Conservation (phyloP, 2,113 vertebrate species). For the Accipiter cooperii region DNA sequence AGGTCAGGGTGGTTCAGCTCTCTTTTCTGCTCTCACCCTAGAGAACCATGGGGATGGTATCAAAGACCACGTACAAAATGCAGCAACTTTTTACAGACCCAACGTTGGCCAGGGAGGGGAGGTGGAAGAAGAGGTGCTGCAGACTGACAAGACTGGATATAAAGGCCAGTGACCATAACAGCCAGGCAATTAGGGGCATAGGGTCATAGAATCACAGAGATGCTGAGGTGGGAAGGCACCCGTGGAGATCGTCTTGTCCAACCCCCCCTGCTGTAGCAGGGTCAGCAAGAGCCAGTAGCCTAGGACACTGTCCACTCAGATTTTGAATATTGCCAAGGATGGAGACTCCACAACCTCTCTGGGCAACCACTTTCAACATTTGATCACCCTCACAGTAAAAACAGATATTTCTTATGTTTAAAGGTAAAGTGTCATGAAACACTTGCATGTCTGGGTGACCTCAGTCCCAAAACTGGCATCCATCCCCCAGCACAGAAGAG, state of each 20-base stretch:
- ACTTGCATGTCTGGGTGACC: background rate
- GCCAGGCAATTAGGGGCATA: background rate
- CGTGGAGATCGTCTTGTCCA: background rate
- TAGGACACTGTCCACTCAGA: background rate
- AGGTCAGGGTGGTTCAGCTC: background rate
- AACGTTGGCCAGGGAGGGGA: background rate
- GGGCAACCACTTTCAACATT: background rate
- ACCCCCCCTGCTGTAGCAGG: background rate
- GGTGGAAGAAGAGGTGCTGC: background rate
- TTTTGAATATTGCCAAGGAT: background rate
- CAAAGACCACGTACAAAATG: background rate
- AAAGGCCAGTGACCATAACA: background rate
- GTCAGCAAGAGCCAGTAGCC: background rate
- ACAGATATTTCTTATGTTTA: background rate
- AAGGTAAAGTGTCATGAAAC: background rate
- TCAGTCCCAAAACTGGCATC: background rate
- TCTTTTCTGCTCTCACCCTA: background rate
- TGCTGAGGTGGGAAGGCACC: background rate
- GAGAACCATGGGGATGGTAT: background rate
- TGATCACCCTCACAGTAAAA: background rate
- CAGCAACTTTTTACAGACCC: background rate
- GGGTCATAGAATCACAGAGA: background rate
- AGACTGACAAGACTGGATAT: background rate
- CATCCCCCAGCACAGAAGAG: background rate
- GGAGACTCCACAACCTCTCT: background rate